Percentiles rank a stretch among this genome's conserved stretches.
These are phyloP conservation scores for Falco peregrinus DNA, from an alignment of 2,797 vertebrate genomes.

Conservation along the genomic window DNA sequence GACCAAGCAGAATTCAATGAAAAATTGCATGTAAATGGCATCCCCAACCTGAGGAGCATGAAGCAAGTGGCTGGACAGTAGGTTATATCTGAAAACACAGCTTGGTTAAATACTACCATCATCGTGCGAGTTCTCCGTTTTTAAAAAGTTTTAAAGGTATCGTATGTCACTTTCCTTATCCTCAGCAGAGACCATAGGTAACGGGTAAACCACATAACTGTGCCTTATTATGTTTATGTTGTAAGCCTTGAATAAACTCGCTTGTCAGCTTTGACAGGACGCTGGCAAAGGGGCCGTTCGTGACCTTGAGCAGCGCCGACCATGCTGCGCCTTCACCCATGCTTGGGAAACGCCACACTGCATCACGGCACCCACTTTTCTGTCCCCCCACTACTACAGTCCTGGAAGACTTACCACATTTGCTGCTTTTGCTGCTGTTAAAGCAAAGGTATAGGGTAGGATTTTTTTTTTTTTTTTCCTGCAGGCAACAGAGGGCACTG, in stretches of 20 bases:
- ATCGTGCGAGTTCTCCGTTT: rapidly evolving
- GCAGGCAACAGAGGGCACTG: conserved; percentile 22
- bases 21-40: neutral
- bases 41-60: neutral
- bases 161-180: neutral
- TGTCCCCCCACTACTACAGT: rapidly evolving
- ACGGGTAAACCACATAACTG: neutral
- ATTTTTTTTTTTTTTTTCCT: neutral
- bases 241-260: conserved; percentile 21
- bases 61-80: neutral
- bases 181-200: neutral
- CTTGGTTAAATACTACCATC: neutral
- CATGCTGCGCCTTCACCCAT: rapidly evolving
- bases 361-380: neutral
- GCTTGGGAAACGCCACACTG: rapidly evolving
- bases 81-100: neutral
- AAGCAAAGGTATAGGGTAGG: neutral
- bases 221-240: neutral
- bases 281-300: neutral
- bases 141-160: neutral
- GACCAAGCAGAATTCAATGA: neutral
- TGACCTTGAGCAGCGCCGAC: neutral
- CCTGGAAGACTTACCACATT: neutral
- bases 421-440: neutral
- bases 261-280: neutral